phyloP scores from a whole-genome alignment of 2,888 invertebrate genomes.

The Conops quadrifasciatus region DNA sequence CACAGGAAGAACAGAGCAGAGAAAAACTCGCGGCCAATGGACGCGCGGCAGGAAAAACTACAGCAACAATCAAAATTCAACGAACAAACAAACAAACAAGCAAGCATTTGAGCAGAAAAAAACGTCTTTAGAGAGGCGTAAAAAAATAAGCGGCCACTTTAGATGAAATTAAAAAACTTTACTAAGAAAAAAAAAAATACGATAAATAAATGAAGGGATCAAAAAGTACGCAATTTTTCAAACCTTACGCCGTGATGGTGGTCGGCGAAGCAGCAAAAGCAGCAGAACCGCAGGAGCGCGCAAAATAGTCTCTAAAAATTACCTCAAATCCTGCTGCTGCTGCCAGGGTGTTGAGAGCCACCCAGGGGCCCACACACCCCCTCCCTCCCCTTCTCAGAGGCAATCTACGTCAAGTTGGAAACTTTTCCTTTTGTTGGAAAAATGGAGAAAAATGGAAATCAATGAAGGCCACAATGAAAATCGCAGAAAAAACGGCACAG shows the following conservation, averaged over 20 bases:
- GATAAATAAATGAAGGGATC: background rate
- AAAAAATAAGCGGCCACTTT: background rate
- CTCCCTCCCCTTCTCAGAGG: too few species aligned
- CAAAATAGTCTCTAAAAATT: too few species aligned
- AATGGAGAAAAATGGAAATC: too few species aligned
- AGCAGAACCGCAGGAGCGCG: background rate
- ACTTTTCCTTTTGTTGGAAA: too few species aligned
- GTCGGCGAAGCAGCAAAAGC: background rate
- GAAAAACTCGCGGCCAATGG: background rate
- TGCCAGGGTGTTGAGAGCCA: too few species aligned
- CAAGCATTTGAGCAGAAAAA: conserved; percentile 4
- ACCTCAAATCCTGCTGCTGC: too few species aligned
- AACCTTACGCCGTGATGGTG: background rate
- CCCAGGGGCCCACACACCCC: too few species aligned
- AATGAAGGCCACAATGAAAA: too few species aligned
- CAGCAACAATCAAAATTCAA: background rate
- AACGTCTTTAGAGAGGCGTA: background rate
- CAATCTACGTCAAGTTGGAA: too few species aligned
- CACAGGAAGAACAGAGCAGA: background rate
- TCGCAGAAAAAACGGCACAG: too few species aligned
- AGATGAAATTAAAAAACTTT: conserved; percentile 5
- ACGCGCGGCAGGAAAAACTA: background rate
- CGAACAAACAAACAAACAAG: background rate
- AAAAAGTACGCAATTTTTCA: conserved; percentile 53
- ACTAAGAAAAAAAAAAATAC: background rate